Conservation (phyloP, 1,140 invertebrate species). For the Mycetomoellerius zeteki region DNA sequence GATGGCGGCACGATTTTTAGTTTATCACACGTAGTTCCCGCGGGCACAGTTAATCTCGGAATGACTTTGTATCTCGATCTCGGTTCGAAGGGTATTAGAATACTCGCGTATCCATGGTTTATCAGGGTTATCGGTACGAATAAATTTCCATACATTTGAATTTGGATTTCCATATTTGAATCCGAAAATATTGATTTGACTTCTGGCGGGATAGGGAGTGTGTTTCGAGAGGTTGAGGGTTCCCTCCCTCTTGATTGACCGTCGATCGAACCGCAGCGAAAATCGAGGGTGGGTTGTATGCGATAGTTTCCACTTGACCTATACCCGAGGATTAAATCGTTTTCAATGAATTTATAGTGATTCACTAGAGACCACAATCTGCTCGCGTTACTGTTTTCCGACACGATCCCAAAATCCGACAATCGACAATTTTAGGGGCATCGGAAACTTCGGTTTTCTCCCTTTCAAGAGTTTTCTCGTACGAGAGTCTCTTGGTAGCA, state of each 20-base stretch:
- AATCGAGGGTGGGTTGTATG: constrained; percentile 60
- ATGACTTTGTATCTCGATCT: constrained; percentile 74
- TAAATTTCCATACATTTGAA: constrained; percentile 82
- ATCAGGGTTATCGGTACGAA: constrained; percentile 80
- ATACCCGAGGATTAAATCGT: constrained; percentile 66
- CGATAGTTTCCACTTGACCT: constrained; percentile 70
- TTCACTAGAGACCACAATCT: constrained; percentile 62
- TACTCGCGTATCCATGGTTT: constrained; percentile 78
- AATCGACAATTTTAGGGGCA: constrained; percentile 7
- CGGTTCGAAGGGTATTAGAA: constrained; percentile 74
- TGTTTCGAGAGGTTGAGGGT: constrained; percentile 57
- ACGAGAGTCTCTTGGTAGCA: neutral
- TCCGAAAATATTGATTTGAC: constrained; percentile 79
- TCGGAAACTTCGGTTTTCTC: neutral
- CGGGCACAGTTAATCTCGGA: constrained; percentile 69
- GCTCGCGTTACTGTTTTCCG: constrained; percentile 45
- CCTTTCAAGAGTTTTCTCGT: neutral
- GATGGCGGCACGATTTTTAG: constrained; percentile 46
- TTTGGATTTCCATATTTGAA: constrained; percentile 81
- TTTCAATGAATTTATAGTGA: constrained; percentile 75
- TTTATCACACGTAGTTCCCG: constrained; percentile 56
- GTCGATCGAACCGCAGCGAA: constrained; percentile 45
- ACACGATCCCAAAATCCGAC: constrained; percentile 13
- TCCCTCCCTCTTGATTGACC: constrained; percentile 45
- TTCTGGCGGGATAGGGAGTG: constrained; percentile 47